Evolutionary conservation across 2,888 invertebrate species (phyloP).

Genomic region (Nephrotoma guestfalica): DNA sequence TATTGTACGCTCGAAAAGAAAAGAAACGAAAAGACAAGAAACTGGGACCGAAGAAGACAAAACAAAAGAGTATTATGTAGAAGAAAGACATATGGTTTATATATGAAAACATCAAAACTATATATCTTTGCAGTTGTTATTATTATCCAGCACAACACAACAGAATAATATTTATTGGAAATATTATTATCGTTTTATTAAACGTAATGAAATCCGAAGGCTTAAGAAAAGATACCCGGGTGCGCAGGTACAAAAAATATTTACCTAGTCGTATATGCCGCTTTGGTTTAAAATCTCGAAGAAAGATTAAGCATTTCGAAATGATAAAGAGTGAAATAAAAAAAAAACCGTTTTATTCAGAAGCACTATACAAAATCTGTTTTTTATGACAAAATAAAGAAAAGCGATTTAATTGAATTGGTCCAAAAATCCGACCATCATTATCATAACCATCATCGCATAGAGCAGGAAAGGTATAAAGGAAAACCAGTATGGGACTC

Average conservation of each 20-base stretch:
- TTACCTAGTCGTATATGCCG: not conserved
- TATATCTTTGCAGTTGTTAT: not conserved
- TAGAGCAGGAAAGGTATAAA: not conserved
- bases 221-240: not conserved
- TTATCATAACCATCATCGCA: not conserved
- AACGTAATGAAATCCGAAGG: not conserved
- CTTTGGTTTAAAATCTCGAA: not conserved
- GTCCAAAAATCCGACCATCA: not conserved
- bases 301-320: not conserved
- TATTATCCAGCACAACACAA: not conserved
- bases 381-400: not conserved
- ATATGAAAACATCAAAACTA: not conserved
- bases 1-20: not conserved
- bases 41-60: not conserved
- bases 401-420: not conserved
- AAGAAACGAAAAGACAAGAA: not conserved
- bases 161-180: not conserved
- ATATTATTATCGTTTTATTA: not conserved
- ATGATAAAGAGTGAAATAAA: not conserved
- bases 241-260: not conserved
- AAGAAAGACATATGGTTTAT: not conserved
- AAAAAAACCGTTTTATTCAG: not conserved
- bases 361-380: not conserved
- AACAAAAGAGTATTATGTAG: not conserved
- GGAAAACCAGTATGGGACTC: not conserved